phyloP scores from a whole-genome alignment of 1,140 invertebrate species.

The Vanessa atalanta region DNA sequence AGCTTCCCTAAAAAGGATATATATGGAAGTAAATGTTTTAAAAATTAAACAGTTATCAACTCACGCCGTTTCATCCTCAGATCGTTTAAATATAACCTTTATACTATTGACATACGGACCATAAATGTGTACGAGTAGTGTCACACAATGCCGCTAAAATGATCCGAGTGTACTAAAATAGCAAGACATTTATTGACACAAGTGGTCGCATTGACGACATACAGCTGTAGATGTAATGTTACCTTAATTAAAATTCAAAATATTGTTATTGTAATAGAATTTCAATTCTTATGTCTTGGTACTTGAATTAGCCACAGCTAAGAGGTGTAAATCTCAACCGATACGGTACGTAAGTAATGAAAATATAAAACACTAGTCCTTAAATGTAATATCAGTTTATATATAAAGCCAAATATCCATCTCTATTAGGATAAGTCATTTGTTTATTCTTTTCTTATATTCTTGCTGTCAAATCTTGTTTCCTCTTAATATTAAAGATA shows the following conservation, averaged over 20 bases:
- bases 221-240: neutral
- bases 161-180: conserved; percentile 22
- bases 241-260: neutral
- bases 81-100: neutral
- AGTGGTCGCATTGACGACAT: conserved; percentile 47
- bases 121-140: conserved; percentile 4
- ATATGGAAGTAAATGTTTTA: neutral
- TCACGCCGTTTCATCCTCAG: neutral
- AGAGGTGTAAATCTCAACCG: too few relatives aligned
- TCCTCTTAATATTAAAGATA: too few relatives aligned
- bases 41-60: neutral
- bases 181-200: conserved; percentile 48
- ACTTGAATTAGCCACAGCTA: too few relatives aligned
- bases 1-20: neutral
- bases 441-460: too few relatives aligned
- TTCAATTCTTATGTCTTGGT: too few relatives aligned
- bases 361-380: too few relatives aligned
- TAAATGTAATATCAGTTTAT: too few relatives aligned
- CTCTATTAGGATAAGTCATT: too few relatives aligned
- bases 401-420: too few relatives aligned
- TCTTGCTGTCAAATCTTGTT: too few relatives aligned
- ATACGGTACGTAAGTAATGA: too few relatives aligned
- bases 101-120: neutral
- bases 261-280: neutral
- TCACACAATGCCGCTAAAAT: conserved; percentile 4